Conservation (phyloP, 2,888 invertebrate genomes). For the Lithophane leautieri region DNA sequence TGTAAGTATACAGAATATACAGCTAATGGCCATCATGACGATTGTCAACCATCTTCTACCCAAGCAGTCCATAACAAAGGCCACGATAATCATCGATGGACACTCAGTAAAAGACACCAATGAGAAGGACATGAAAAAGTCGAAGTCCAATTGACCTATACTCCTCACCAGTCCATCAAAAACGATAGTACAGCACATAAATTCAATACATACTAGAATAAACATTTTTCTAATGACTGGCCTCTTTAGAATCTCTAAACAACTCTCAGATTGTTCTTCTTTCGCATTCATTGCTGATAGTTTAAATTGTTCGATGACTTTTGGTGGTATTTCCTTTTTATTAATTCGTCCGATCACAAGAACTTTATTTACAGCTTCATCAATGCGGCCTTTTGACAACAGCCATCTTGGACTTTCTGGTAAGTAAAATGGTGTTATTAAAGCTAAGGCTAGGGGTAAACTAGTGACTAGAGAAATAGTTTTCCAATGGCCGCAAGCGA, state of each 20-base stretch:
- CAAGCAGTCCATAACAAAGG: conserved; percentile 78
- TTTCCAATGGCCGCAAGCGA: conserved; percentile 80
- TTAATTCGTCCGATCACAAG: conserved; percentile 76
- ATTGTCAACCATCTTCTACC: conserved; percentile 78
- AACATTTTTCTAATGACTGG: conserved; percentile 75
- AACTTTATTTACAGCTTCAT: conserved; percentile 77
- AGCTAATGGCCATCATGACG: conserved; percentile 69
- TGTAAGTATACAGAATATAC: conserved; percentile 74
- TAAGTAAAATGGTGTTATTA: conserved; percentile 75
- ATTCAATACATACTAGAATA: conserved; percentile 74
- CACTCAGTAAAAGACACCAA: conserved; percentile 79
- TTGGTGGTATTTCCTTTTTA: conserved; percentile 74
- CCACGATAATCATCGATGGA: conserved; percentile 76
- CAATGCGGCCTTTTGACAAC: conserved; percentile 76
- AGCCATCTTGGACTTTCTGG: conserved; percentile 82
- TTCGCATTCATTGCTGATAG: conserved; percentile 58
- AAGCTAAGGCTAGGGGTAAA: conserved; percentile 73
- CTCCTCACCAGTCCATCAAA: conserved; percentile 79
- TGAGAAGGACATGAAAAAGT: conserved; percentile 80
- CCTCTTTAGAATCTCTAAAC: conserved; percentile 75
- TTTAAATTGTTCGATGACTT: conserved; percentile 77
- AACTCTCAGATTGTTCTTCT: conserved; percentile 68
- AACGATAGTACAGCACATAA: conserved; percentile 75
- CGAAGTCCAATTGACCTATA: conserved; percentile 75
- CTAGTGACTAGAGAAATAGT: conserved; percentile 78